phyloP scores from a whole-genome alignment of 2,797 vertebrate species.

The Anas capensis region DNA sequence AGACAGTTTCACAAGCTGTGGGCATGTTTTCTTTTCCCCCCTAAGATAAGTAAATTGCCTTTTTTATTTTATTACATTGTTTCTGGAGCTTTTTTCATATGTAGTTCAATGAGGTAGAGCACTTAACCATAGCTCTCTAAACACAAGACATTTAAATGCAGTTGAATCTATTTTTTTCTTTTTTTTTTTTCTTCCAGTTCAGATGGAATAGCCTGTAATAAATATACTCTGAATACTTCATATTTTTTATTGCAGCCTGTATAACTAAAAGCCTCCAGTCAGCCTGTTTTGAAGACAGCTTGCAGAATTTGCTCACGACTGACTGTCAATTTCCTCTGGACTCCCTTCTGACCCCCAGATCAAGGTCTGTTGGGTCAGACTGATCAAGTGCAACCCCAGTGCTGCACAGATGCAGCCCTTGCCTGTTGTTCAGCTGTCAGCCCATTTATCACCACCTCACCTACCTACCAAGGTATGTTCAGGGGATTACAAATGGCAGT shows the following conservation, averaged over 20 bases:
- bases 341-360: neutral
- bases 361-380: neutral
- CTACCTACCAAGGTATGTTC: neutral
- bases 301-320: neutral
- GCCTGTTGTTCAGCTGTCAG: neutral
- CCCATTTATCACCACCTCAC: neutral
- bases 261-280: neutral
- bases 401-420: neutral
- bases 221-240: neutral
- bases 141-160: neutral
- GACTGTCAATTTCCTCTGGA: neutral
- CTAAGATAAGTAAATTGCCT: neutral
- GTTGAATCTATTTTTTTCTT: neutral
- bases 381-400: neutral
- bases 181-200: conserved; percentile 22
- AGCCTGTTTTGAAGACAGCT: neutral
- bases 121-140: neutral
- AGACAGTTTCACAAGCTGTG: neutral
- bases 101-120: neutral
- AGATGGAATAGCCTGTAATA: neutral
- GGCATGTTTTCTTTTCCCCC: neutral
- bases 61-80: neutral
- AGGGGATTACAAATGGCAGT: neutral
- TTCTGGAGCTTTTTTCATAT: neutral
- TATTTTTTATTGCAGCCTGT: conserved; percentile 7